A percentile compares a stretch with the other conserved stretches of the same genome.
These are phyloP conservation scores for Ichneumoninae sp. DNA, from an alignment of 2,888 invertebrate genomes.

Conservation along the genomic window DNA sequence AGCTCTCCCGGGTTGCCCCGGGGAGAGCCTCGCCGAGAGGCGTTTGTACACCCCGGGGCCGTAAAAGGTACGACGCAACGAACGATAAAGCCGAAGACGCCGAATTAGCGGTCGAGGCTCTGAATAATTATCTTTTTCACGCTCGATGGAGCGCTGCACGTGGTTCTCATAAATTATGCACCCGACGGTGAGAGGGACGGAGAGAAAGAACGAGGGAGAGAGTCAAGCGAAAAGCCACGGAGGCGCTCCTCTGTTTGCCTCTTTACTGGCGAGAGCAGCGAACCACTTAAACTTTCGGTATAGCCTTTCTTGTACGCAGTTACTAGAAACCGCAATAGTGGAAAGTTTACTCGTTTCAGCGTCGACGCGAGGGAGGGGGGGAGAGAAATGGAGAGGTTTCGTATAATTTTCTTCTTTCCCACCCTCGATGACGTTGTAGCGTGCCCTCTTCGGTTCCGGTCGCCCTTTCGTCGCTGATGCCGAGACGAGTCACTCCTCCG, in stretches of 20 bases:
- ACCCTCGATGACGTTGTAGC: constrained; percentile 31
- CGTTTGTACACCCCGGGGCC: background rate
- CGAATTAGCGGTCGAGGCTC: constrained; percentile 63
- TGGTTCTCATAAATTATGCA: constrained; percentile 68
- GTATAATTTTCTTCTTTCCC: constrained; percentile 54
- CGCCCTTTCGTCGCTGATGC: constrained; percentile 23
- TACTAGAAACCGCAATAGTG: constrained; percentile 53
- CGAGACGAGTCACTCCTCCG: background rate
- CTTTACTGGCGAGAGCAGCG: constrained; percentile 31
- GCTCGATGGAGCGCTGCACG: constrained; percentile 62
- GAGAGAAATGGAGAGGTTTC: constrained; percentile 55
- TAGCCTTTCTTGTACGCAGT: constrained; percentile 63
- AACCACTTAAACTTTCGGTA: constrained; percentile 66
- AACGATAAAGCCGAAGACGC: constrained; percentile 61
- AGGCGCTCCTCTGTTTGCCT: constrained; percentile 43
- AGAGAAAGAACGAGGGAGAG: background rate
- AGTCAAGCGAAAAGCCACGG: constrained; percentile 33
- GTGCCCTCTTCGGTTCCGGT: background rate
- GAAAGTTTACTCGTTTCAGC: constrained; percentile 52
- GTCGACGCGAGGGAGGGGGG: constrained; percentile 21
- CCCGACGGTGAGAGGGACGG: constrained; percentile 49
- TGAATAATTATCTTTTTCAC: constrained; percentile 68
- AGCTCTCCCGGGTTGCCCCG: background rate
- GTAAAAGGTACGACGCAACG: constrained; percentile 15
- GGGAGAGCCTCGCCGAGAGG: background rate